phyloP scores from a whole-genome alignment of 64 coral and sea anemone species.

The Platygyra sinensis region DNA sequence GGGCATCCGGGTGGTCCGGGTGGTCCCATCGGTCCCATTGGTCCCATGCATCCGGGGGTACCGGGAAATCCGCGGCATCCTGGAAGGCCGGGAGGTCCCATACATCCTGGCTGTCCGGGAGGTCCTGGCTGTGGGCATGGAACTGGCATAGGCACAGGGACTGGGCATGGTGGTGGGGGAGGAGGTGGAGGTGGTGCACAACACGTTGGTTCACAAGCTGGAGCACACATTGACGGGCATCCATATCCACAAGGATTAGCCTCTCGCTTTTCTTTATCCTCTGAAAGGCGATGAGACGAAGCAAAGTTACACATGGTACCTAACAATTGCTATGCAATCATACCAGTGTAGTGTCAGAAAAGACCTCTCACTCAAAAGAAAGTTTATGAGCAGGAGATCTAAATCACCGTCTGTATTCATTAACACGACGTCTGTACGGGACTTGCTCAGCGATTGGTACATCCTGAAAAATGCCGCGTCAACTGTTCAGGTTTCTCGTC shows the following conservation, averaged over 20 bases:
- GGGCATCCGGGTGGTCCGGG: slow-evolving; percentile 72
- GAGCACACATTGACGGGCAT: slow-evolving; percentile 61
- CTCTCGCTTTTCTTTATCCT: slow-evolving; percentile 47
- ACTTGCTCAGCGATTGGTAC: too few relatives aligned
- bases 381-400: too few relatives aligned
- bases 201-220: slow-evolving; percentile 45
- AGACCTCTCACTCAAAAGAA: too few relatives aligned
- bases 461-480: too few relatives aligned
- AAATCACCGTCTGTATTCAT: too few relatives aligned
- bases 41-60: slow-evolving; percentile 66
- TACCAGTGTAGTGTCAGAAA: too few relatives aligned
- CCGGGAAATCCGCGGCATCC: slow-evolving; percentile 79
- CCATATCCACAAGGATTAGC: slow-evolving; percentile 60
- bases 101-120: slow-evolving; percentile 84
- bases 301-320: background rate
- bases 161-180: slow-evolving; percentile 36
- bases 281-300: background rate
- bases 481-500: too few relatives aligned
- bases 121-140: slow-evolving; percentile 54
- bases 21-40: slow-evolving; percentile 91
- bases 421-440: too few relatives aligned
- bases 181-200: slow-evolving; percentile 45
- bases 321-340: too few relatives aligned
- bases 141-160: slow-evolving; percentile 38
- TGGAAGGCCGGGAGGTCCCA: slow-evolving; percentile 84